A percentile compares a stretch with the other conserved stretches of the same genome.
These are phyloP conservation scores for Gastrophysa polygoni DNA, from an alignment of 2,888 invertebrate genomes.

Conservation along the genomic window DNA sequence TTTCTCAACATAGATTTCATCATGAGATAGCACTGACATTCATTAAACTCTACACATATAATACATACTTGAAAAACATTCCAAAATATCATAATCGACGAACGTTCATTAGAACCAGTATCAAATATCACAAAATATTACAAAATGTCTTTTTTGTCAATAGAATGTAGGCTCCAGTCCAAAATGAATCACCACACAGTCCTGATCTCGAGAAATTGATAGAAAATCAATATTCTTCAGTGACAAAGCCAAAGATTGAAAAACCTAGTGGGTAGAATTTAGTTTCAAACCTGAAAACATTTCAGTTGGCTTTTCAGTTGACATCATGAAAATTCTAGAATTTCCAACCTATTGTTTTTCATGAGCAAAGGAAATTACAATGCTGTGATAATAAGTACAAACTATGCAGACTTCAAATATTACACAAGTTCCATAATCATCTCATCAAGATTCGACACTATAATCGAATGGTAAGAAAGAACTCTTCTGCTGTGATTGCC, in stretches of 20 bases:
- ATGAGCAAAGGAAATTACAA: too few species aligned
- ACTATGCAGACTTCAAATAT: too few species aligned
- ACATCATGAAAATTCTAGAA: too few species aligned
- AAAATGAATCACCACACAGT: neutral
- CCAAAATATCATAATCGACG: constrained; percentile 17
- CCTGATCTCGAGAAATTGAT: neutral
- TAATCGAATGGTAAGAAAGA: neutral
- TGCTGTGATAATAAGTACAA: too few species aligned
- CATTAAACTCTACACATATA: neutral
- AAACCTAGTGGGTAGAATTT: too few species aligned
- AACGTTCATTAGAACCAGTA: constrained; percentile 12
- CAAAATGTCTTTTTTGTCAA: constrained; percentile 24
- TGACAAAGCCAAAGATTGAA: too few species aligned
- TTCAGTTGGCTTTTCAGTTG: too few species aligned
- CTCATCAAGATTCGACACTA: too few species aligned
- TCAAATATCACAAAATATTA: constrained; percentile 28
- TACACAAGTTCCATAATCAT: too few species aligned
- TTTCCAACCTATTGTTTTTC: too few species aligned
- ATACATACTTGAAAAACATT: constrained; percentile 4
- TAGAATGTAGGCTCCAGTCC: constrained; percentile 19
- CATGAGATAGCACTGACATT: constrained; percentile 29
- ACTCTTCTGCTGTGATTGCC: neutral
- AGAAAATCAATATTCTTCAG: neutral
- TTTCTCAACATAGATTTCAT: neutral
- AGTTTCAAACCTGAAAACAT: too few species aligned